These are phyloP conservation scores for Clarias batrachus DNA, from an alignment of 2,113 vertebrate species.

Conservation along the genomic window DNA sequence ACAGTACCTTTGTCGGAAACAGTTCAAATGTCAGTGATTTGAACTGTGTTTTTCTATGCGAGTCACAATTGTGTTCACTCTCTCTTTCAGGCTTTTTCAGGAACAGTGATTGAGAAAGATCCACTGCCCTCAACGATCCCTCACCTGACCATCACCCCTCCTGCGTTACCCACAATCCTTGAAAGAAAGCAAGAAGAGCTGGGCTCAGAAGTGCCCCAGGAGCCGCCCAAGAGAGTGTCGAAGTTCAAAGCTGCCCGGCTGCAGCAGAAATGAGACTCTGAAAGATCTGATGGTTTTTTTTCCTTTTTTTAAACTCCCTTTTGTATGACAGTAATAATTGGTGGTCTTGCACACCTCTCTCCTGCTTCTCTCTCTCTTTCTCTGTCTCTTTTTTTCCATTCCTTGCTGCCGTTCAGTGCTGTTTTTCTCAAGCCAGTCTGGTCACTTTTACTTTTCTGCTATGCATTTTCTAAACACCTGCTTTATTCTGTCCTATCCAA, in stretches of 20 bases:
- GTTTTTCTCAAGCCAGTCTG: conserved; percentile 45
- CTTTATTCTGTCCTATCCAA: neutral
- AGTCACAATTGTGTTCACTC: neutral
- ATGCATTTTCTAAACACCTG: neutral
- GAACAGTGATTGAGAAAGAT: conserved; percentile 94
- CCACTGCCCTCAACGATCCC: conserved; percentile 74
- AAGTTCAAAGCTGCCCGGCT: conserved; percentile 95
- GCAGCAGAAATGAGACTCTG: conserved; percentile 72
- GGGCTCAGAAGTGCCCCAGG: conserved; percentile 70
- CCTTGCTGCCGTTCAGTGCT: conserved; percentile 54
- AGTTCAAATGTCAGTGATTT: neutral
- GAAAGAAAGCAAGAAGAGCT: conserved; percentile 88
- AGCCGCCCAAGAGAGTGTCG: conserved; percentile 70
- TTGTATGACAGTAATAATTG: conserved; percentile 17
- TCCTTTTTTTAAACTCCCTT: conserved; percentile 25
- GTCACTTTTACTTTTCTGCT: neutral
- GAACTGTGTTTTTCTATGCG: neutral
- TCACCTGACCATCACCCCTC: conserved; percentile 79
- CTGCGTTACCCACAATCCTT: conserved; percentile 86
- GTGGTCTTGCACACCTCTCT: neutral
- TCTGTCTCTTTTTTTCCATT: neutral
- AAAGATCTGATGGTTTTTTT: conserved; percentile 70
- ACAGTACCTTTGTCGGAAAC: neutral
- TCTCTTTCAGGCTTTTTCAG: conserved; percentile 88
- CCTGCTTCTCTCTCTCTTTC: neutral